Conservation (phyloP, 2,113 vertebrate species). For the Corythornis madagascariensis region DNA sequence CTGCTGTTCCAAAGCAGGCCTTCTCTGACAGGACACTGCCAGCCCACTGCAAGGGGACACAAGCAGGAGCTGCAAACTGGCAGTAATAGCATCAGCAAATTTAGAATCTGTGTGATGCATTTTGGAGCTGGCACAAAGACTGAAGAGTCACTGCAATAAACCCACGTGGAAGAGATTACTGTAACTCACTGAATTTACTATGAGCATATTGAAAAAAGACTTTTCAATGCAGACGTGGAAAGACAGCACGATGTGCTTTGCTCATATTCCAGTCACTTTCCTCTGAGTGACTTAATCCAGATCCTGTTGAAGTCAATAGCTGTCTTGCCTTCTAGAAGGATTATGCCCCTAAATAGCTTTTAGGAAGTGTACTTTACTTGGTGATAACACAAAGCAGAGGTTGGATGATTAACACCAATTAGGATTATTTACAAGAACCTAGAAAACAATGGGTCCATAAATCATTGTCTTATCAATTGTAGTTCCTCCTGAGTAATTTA, state of each 20-base stretch:
- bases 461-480: constrained; percentile 58
- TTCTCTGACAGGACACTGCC: neutral
- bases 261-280: neutral
- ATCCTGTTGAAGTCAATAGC: constrained; percentile 36
- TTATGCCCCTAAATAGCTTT: constrained; percentile 54
- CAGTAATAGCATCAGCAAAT: neutral
- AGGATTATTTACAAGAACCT: constrained; percentile 47
- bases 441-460: constrained; percentile 60
- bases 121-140: neutral
- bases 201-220: neutral
- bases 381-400: constrained; percentile 49
- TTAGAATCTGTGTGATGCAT: neutral
- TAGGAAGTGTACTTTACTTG: constrained; percentile 49
- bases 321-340: constrained; percentile 37
- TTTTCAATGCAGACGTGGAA: neutral
- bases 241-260: neutral
- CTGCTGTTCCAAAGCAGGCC: neutral
- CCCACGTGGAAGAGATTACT: neutral
- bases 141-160: neutral
- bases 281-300: neutral
- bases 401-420: constrained; percentile 59
- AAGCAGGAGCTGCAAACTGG: neutral
- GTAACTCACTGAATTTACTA: fast-evolving
- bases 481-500: constrained; percentile 45
- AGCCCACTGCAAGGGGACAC: neutral